A percentile compares a stretch with the other conserved stretches of the same genome.
Evolutionary conservation across 2,888 invertebrate genomes (phyloP).

Genomic region (Stenoptilia bipunctidactyla): DNA sequence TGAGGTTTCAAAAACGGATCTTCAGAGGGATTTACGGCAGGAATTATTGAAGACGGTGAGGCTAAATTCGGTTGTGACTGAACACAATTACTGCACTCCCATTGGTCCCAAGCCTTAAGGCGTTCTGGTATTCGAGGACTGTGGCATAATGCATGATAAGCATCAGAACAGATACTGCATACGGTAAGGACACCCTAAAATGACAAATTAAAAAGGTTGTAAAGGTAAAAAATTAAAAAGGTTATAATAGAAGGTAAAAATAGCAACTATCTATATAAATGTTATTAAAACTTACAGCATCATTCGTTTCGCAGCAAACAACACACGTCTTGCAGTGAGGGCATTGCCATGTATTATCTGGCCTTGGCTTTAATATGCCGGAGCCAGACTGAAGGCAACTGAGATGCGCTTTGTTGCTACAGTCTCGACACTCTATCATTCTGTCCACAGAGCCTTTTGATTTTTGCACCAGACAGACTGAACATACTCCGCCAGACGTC

Average conservation of each 20-base stretch:
- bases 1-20: conserved; percentile 61
- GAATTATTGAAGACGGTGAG: conserved; percentile 44
- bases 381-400: conserved; percentile 78
- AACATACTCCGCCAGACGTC: conserved; percentile 72
- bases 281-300: conserved; percentile 76
- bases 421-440: conserved; percentile 78
- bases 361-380: conserved; percentile 73
- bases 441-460: conserved; percentile 72
- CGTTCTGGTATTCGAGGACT: conserved; percentile 75
- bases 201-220: conserved; percentile 5
- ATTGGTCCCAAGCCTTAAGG: conserved; percentile 72
- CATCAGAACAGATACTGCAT: conserved; percentile 87
- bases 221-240: background rate
- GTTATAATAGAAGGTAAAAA: too few relatives aligned
- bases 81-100: conserved; percentile 80
- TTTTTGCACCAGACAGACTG: conserved; percentile 72
- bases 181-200: conserved; percentile 79
- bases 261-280: too few relatives aligned
- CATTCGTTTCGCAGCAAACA: conserved; percentile 82
- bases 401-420: conserved; percentile 80
- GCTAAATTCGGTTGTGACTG: conserved; percentile 46
- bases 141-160: conserved; percentile 87
- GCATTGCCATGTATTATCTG: conserved; percentile 87
- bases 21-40: conserved; percentile 34
- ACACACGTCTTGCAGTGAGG: conserved; percentile 91